These are phyloP conservation scores for Callaeas wilsoni DNA, from an alignment of 2,113 vertebrate species.

Conservation along the genomic window DNA sequence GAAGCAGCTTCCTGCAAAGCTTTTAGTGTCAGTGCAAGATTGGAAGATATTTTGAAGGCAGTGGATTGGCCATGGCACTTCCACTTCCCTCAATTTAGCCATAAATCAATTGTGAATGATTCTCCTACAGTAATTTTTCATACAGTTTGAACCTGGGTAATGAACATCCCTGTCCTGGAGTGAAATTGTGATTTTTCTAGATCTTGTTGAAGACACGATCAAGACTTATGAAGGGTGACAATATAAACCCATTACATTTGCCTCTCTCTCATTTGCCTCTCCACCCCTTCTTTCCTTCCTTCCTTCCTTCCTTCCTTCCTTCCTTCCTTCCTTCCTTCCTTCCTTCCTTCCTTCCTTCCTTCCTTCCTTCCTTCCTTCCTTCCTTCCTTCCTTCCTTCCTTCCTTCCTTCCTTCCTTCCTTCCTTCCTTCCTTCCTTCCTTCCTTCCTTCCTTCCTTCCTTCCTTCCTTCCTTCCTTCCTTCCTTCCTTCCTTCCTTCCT, in stretches of 20 bases:
- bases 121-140: constrained; percentile 70
- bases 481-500: background rate
- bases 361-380: background rate
- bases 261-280: background rate
- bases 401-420: too few relatives aligned
- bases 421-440: too few relatives aligned
- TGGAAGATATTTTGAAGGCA: constrained; percentile 63
- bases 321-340: background rate
- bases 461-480: too few relatives aligned
- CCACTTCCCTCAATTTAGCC: constrained; percentile 55
- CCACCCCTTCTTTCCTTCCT: background rate
- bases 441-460: background rate
- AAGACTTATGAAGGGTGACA: constrained; percentile 64
- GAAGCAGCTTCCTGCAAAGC: constrained; percentile 53
- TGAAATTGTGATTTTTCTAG: constrained; percentile 65
- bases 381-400: background rate
- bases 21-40: constrained; percentile 50
- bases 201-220: constrained; percentile 44
- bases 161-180: constrained; percentile 55
- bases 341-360: background rate
- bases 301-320: background rate
- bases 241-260: constrained; percentile 38
- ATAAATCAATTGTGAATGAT: constrained; percentile 71
- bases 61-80: constrained; percentile 34
- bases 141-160: constrained; percentile 61